Evolutionary conservation across 2,113 vertebrate species (phyloP).

Genomic region (Tor tambroides): DNA sequence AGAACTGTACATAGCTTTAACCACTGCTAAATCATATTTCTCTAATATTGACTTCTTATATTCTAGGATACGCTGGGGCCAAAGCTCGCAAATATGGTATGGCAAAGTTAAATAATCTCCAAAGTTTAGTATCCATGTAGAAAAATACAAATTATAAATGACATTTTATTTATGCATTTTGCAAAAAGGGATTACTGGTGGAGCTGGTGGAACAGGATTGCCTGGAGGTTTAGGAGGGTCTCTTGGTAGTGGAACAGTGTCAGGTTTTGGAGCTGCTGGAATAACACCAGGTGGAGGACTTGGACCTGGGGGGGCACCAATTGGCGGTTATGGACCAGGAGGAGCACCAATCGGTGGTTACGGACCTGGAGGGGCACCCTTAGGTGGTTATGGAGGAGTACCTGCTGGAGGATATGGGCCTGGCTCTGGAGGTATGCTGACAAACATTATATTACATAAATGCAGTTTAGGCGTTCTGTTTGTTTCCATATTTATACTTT

Average conservation of each 20-base stretch:
- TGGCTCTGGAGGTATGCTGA: conserved; percentile 48
- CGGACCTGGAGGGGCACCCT: conserved; percentile 66
- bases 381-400: conserved; percentile 49
- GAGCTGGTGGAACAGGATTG: conserved; percentile 41
- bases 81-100: conserved; percentile 61
- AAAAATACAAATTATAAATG: neutral
- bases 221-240: conserved; percentile 44
- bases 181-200: conserved; percentile 38
- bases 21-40: neutral
- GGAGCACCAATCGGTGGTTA: conserved; percentile 59
- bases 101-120: neutral
- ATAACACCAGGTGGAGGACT: conserved; percentile 28
- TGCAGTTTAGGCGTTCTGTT: neutral
- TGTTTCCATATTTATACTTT: neutral
- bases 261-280: conserved; percentile 38
- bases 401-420: conserved; percentile 65
- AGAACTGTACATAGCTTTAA: neutral
- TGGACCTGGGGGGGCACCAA: conserved; percentile 40
- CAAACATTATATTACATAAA: neutral
- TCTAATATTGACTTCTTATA: neutral
- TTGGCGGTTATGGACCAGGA: conserved; percentile 54
- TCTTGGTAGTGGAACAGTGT: conserved; percentile 42
- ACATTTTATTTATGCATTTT: neutral
- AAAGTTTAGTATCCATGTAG: neutral
- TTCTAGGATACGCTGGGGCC: conserved; percentile 48